Base-by-base conservation (phyloP, 2,888 invertebrate genomes). In the Parnassius orleans region DNA sequence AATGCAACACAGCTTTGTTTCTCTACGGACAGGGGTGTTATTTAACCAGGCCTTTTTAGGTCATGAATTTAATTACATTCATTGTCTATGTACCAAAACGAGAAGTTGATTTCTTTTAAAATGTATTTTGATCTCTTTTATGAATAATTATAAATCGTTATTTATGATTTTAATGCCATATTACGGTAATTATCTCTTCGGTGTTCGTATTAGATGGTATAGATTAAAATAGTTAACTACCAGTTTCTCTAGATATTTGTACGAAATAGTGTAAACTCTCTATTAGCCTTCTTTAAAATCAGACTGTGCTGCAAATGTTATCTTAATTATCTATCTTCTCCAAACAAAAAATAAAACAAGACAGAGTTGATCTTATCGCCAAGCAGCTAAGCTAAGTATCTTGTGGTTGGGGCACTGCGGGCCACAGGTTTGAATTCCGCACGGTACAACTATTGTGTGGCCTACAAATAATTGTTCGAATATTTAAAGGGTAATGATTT, bases 81-180 rank as follows among this genome's bases (percentile, higher is more conserved):
- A 33, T 59, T 57, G 60, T 60, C 47, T 33, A 43, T 53, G 48
- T 54, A 60, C 60, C 54, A 61, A 61, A 61, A 61, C 57, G 15
- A 46, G 60, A 57, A 61, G 61, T 63, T 55, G 60, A 65, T 70
- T 68, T 65, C 65, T 65, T 66, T 61, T 70, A 67, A 66, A 70
- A 70, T 72, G 66, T 72, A 72, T 85, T 84, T 89, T 91, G 90
- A 91, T 91, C 90, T 91, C 90, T 84, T 89, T 83, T 83, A 68
- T 80, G 75, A 76, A 77, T 88, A 87, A 89, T 84, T 81, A 80
- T 81, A 76, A 78, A 75, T 75, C 79, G 81, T 80, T 85, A 86
- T 87, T 87, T 87, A 89, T 87, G 78, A 87, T 84, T 81, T 53
- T 80, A 88, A 89, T 87, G 90, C 90, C 90, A 91, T 91, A 91